Evolutionary conservation across 1,140 invertebrate genomes (phyloP).

Genomic region (Caenorhabditis latens): DNA sequence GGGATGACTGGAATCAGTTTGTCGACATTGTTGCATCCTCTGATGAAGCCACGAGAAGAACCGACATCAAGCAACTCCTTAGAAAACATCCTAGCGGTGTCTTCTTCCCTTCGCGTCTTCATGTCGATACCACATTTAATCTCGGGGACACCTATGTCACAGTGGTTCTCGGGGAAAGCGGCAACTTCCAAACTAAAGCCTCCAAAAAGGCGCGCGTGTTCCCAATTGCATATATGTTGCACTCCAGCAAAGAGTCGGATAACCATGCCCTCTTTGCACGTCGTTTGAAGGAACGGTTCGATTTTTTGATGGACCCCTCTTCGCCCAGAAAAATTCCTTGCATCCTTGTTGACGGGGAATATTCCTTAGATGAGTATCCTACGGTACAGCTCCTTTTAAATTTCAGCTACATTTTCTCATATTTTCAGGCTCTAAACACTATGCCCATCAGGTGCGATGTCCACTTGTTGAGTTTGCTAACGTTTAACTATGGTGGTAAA

Average conservation of each 20-base stretch:
- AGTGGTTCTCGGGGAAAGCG: background rate
- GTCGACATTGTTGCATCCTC: background rate
- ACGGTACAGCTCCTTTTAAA: no score
- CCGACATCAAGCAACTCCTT: background rate
- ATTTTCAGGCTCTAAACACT: no score
- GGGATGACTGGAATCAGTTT: background rate
- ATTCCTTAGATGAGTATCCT: no score
- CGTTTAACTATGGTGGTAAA: no score
- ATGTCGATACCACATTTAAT: background rate
- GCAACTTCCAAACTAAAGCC: background rate
- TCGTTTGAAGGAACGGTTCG: background rate
- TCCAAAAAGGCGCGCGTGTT: background rate
- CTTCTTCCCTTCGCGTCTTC: background rate
- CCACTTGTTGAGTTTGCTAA: no score
- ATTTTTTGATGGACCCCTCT: background rate
- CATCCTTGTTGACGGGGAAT: background rate
- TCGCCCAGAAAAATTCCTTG: background rate
- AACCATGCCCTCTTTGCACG: background rate
- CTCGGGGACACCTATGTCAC: background rate
- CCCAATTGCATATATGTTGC: background rate
- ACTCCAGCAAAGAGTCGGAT: background rate
- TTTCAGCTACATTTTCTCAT: no score
- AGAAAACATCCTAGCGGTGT: background rate
- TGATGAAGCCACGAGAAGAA: background rate
- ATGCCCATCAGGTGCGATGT: no score